Conservation (phyloP, 2,888 invertebrate genomes). For the Sipha maydis region DNA sequence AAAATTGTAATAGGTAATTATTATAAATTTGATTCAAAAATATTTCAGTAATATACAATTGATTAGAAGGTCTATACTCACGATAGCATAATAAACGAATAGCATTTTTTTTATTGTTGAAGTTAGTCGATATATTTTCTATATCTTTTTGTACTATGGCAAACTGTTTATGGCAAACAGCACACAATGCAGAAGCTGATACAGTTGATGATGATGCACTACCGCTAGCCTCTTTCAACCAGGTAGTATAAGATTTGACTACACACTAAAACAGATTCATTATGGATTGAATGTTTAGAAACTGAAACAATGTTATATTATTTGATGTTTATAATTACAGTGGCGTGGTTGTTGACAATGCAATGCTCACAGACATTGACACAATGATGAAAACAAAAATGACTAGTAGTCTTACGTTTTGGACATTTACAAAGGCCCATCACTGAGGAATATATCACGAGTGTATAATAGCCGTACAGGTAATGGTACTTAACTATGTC, state of each 20-base stretch:
- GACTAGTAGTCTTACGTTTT: slow-evolving; percentile 94
- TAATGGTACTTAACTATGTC: too few relatives aligned
- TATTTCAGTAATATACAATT: background rate
- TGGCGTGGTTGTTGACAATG: slow-evolving; percentile 94
- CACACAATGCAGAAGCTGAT: slow-evolving; percentile 29
- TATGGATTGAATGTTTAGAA: background rate
- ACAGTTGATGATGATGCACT: background rate
- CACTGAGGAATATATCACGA: background rate
- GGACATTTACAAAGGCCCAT: slow-evolving; percentile 99
- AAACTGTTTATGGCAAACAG: slow-evolving; percentile 52
- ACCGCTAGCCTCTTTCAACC: slow-evolving; percentile 43
- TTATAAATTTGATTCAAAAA: background rate
- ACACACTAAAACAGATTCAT: slow-evolving; percentile 7
- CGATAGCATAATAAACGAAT: slow-evolving; percentile 45
- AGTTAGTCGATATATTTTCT: background rate
- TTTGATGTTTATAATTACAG: slow-evolving; percentile 72
- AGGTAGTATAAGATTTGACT: slow-evolving; percentile 40
- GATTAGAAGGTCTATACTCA: background rate
- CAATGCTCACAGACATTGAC: slow-evolving; percentile 99
- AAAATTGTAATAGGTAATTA: background rate
- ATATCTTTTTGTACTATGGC: background rate
- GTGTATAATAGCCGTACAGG: background rate
- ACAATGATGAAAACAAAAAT: slow-evolving; percentile 98
- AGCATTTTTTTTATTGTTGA: background rate
- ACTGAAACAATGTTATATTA: background rate